Evolutionary conservation across 2,113 vertebrate genomes (phyloP).

Genomic region (Cheirogaleus medius): DNA sequence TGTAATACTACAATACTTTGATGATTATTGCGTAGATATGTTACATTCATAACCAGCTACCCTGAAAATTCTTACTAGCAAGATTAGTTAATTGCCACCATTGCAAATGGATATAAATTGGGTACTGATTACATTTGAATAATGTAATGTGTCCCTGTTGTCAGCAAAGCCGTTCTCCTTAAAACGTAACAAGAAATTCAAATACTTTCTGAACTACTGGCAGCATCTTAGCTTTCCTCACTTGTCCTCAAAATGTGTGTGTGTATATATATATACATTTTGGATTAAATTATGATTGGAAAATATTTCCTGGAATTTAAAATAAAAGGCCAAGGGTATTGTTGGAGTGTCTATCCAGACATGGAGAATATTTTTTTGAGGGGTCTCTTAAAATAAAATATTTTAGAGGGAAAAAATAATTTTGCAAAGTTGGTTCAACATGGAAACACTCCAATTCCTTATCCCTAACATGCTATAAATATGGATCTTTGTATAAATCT

Average conservation of each 20-base stretch:
- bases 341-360: neutral
- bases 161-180: neutral
- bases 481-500: neutral
- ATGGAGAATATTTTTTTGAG: neutral
- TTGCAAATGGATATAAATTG: slow-evolving; percentile 12
- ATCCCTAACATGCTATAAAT: neutral
- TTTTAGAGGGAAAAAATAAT: neutral
- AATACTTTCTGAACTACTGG: neutral
- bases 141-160: neutral
- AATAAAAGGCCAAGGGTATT: neutral
- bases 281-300: neutral
- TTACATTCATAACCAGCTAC: neutral
- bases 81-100: slow-evolving; percentile 8
- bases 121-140: slow-evolving; percentile 31
- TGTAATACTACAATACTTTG: neutral
- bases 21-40: neutral
- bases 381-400: neutral
- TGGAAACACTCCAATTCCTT: neutral
- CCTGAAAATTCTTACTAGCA: neutral
- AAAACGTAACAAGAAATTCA: neutral
- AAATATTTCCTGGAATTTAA: neutral
- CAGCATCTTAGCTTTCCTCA: neutral
- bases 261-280: neutral
- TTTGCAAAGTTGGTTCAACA: neutral
- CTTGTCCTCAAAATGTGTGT: neutral